phyloP scores from a whole-genome alignment of 2,113 vertebrate species.

The Hippopotamus amphibius region DNA sequence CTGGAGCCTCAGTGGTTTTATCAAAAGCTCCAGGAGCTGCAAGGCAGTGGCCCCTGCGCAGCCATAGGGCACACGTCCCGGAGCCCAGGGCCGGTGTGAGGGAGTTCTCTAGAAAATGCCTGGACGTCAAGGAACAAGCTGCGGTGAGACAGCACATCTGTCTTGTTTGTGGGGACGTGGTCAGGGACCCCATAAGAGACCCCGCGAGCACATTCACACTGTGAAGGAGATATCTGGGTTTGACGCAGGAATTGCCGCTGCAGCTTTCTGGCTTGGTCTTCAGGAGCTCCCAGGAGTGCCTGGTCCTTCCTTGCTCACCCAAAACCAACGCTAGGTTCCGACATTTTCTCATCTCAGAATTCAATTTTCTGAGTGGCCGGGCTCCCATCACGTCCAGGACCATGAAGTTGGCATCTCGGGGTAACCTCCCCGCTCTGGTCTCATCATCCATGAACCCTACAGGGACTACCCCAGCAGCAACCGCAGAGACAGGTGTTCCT shows the following conservation, averaged over 20 bases:
- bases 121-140: neutral
- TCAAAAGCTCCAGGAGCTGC: neutral
- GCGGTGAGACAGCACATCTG: neutral
- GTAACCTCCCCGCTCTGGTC: neutral
- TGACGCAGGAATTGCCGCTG: too few relatives aligned
- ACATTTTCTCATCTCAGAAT: neutral
- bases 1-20: neutral
- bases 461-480: neutral
- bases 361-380: neutral
- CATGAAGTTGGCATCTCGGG: neutral
- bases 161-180: too few relatives aligned
- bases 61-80: too few relatives aligned
- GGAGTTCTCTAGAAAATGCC: neutral
- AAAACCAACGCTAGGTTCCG: neutral
- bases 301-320: neutral
- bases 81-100: neutral
- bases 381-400: neutral
- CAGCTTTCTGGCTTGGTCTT: neutral
- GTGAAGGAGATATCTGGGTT: neutral
- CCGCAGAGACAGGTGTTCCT: neutral
- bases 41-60: neutral
- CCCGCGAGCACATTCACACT: too few relatives aligned
- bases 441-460: neutral
- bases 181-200: neutral
- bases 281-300: neutral